Conservation (phyloP, 2,888 invertebrate genomes). For the Molorchus minor region DNA sequence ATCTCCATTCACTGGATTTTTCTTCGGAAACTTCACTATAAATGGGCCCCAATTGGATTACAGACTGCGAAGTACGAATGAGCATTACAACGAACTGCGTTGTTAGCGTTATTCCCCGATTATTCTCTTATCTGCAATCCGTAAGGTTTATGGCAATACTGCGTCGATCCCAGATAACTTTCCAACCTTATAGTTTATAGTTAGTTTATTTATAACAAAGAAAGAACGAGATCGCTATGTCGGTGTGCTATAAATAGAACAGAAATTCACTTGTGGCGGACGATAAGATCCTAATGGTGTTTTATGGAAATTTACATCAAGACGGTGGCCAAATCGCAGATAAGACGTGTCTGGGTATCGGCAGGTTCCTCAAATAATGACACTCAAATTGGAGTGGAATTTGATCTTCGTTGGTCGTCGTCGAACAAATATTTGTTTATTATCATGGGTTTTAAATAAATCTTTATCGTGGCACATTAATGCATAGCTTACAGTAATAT, state of each 20-base stretch:
- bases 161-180: constrained; percentile 2
- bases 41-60: too few species aligned
- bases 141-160: not conserved
- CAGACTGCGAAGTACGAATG: too few species aligned
- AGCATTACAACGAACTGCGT: not conserved
- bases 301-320: constrained; percentile 5
- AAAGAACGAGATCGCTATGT: not conserved
- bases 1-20: too few species aligned
- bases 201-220: constrained; percentile 13
- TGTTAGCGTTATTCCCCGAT: not conserved
- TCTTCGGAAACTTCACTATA: too few species aligned
- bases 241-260: constrained; percentile 1
- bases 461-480: too few species aligned
- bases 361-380: not conserved
- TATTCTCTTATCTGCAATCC: not conserved
- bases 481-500: too few species aligned
- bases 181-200: constrained; percentile 13
- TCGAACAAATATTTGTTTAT: too few species aligned
- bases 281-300: constrained; percentile 2
- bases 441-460: too few species aligned
- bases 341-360: not conserved
- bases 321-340: not conserved
- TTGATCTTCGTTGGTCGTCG: too few species aligned
- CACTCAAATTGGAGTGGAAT: too few species aligned
- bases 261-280: not conserved